Evolutionary conservation across 2,888 invertebrate genomes (phyloP).

Genomic region (Sicus ferrugineus): DNA sequence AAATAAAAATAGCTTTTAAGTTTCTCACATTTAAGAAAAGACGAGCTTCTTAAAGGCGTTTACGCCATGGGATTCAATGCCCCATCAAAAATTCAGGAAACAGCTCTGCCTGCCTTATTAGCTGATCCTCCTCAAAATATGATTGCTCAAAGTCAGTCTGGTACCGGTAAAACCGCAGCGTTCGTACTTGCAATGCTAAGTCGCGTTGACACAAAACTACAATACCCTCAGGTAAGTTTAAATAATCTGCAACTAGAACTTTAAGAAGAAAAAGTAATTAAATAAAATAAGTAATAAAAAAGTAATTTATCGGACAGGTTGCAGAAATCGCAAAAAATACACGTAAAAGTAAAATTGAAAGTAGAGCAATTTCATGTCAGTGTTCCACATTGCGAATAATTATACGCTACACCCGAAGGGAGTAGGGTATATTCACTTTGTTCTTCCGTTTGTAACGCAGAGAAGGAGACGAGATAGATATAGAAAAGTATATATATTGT

Average conservation of each 20-base stretch:
- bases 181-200: constrained; percentile 97
- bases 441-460: background rate
- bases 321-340: too few species aligned
- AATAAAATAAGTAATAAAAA: too few species aligned
- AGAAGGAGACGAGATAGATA: too few species aligned
- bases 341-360: background rate
- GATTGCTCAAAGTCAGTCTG: constrained; percentile 99
- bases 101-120: constrained; percentile 90
- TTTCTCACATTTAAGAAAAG: constrained; percentile 69
- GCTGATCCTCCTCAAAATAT: constrained; percentile 97
- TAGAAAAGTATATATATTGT: too few species aligned
- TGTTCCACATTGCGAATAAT: background rate
- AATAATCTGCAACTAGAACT: background rate
- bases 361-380: background rate
- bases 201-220: constrained; percentile 80
- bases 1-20: background rate
- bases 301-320: too few species aligned
- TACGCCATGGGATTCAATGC: constrained; percentile 97
- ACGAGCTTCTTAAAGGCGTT: constrained; percentile 89
- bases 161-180: constrained; percentile 99
- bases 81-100: constrained; percentile 99
- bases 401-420: too few species aligned
- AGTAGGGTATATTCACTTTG: too few species aligned
- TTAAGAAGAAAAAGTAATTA: too few species aligned
- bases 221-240: constrained; percentile 80